A percentile compares a stretch with the other conserved stretches of the same genome.
These are phyloP conservation scores for Trematomus loennbergii DNA, from an alignment of 2,113 vertebrate species.

Conservation along the genomic window DNA sequence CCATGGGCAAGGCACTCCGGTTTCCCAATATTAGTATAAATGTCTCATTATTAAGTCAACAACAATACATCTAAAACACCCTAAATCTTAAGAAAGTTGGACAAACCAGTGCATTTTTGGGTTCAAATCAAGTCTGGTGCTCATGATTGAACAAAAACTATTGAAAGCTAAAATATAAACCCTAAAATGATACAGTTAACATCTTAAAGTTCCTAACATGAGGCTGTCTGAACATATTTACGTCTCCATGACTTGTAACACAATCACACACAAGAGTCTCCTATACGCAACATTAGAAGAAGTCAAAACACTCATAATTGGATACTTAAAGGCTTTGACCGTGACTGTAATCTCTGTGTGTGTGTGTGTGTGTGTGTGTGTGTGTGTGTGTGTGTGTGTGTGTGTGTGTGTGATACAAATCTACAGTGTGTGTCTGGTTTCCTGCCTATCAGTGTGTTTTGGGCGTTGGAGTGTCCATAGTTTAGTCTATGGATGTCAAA, in stretches of 20 bases:
- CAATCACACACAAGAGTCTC: not conserved
- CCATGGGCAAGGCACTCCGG: slow-evolving; percentile 8
- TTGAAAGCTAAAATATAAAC: not conserved
- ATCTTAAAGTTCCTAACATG: not conserved
- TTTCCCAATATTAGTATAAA: not conserved
- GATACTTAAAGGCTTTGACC: not conserved
- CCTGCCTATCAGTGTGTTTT: slow-evolving; percentile 51
- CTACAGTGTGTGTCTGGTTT: slow-evolving; percentile 20
- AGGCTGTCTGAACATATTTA: not conserved
- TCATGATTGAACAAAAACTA: not conserved
- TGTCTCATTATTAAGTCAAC: too few relatives aligned
- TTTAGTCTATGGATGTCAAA: slow-evolving; percentile 26
- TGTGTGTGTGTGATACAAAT: slow-evolving; percentile 33
- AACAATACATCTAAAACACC: too few relatives aligned
- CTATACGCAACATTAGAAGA: not conserved
- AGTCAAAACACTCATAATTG: slow-evolving; percentile 42
- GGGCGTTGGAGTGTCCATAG: slow-evolving; percentile 48
- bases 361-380: slow-evolving; percentile 30
- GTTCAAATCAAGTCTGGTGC: not conserved
- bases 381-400: slow-evolving; percentile 14
- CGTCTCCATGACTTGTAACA: not conserved
- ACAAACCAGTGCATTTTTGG: too few relatives aligned
- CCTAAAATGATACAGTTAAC: too few relatives aligned
- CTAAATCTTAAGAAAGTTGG: too few relatives aligned
- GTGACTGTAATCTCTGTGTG: slow-evolving; percentile 3